These are phyloP conservation scores for Chionoecetes opilio DNA, from an alignment of 1,140 invertebrate species.

Conservation along the genomic window DNA sequence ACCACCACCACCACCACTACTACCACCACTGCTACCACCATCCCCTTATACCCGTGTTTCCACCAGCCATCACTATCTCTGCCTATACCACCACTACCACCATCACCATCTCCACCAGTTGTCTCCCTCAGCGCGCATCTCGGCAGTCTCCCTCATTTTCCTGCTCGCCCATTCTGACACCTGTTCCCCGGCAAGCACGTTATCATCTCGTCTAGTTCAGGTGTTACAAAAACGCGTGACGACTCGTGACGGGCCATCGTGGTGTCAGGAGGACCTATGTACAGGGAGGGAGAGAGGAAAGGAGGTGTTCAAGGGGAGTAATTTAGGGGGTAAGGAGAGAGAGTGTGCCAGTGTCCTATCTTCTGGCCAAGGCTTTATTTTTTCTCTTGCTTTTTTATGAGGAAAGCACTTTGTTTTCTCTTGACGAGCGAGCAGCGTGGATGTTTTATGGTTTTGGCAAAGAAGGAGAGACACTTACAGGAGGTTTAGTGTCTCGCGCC, in stretches of 20 bases:
- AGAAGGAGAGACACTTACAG: neutral
- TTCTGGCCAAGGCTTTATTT: neutral
- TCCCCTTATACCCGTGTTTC: neutral
- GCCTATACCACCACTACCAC: constrained; percentile 39
- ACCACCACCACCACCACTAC: constrained; percentile 32
- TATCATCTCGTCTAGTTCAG: constrained; percentile 69
- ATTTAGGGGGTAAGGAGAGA: neutral
- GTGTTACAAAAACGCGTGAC: constrained; percentile 57
- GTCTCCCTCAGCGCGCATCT: neutral
- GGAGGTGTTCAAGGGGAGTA: neutral
- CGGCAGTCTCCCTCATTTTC: constrained; percentile 51
- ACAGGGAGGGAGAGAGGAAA: neutral
- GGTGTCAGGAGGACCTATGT: constrained; percentile 4
- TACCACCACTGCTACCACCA: neutral
- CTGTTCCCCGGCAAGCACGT: constrained; percentile 61
- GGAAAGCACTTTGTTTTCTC: neutral
- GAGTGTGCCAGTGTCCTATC: neutral
- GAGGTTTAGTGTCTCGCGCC: neutral
- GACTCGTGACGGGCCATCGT: constrained; percentile 45
- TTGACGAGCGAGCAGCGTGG: neutral
- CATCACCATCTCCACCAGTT: constrained; percentile 38
- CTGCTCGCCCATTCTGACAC: constrained; percentile 58
- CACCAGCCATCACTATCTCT: constrained; percentile 3
- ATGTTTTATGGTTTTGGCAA: neutral
- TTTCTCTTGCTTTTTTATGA: neutral